Evolutionary conservation across 2,888 invertebrate genomes (phyloP).

Genomic region (Aplocera efformata): DNA sequence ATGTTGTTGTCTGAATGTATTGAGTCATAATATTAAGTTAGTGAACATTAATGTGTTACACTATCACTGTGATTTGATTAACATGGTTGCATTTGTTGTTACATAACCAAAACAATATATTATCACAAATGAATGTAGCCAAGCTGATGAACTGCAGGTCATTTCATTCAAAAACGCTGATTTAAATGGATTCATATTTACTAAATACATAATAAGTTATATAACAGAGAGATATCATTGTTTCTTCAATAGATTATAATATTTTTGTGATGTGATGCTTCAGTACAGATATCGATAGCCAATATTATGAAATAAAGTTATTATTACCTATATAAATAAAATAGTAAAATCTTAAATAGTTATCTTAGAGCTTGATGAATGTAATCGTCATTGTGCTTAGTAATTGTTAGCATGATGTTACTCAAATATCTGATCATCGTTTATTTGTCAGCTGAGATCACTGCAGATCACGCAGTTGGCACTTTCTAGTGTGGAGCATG

Average conservation of each 20-base stretch:
- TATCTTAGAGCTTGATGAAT: constrained; percentile 77
- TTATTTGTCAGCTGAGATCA: constrained; percentile 38
- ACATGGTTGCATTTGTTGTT: constrained; percentile 65
- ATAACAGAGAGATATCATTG: constrained; percentile 27
- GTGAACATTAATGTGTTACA: constrained; percentile 70
- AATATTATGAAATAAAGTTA: constrained; percentile 62
- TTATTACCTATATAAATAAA: constrained; percentile 45
- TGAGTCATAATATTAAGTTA: constrained; percentile 74
- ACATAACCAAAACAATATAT: constrained; percentile 36
- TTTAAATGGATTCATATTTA: constrained; percentile 20
- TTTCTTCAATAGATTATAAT: constrained; percentile 42
- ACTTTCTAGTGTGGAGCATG: constrained; percentile 13
- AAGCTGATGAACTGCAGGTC: constrained; percentile 20
- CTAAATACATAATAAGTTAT: constrained; percentile 13
- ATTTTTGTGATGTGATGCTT: constrained; percentile 65
- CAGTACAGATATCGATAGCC: constrained; percentile 72
- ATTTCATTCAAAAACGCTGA: constrained; percentile 25
- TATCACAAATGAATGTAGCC: constrained; percentile 25
- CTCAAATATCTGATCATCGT: constrained; percentile 59
- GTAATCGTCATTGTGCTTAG: constrained; percentile 79
- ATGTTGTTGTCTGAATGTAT: constrained; percentile 61
- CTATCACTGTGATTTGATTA: constrained; percentile 75
- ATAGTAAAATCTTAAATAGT: constrained; percentile 60
- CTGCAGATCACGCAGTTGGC: constrained; percentile 26
- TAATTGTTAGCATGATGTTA: constrained; percentile 73